Conservation (phyloP, 2,888 invertebrate genomes). For the Nycteola revayana region DNA sequence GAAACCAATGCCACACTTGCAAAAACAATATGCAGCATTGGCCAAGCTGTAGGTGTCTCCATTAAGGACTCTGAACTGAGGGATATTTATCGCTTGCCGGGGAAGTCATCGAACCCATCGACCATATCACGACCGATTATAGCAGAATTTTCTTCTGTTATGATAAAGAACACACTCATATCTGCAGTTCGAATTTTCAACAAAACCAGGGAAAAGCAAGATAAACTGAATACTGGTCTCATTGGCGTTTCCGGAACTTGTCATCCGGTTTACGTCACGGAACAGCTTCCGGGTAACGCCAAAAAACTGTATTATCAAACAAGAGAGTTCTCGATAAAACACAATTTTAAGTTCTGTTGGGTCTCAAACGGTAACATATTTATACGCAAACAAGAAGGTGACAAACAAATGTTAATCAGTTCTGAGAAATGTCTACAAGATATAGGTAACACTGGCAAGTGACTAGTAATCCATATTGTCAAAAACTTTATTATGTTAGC, state of each 20-base stretch:
- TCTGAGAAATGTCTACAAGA: no score
- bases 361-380: not conserved
- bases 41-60: not conserved
- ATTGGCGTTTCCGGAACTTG: not conserved
- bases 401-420: not conserved
- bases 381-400: not conserved
- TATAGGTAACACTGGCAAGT: not conserved
- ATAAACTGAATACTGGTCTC: not conserved
- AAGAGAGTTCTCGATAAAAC: not conserved
- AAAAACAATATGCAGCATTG: no score
- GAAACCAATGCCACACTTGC: no score
- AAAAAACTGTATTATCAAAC: not conserved
- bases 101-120: not conserved
- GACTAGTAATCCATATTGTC: not conserved
- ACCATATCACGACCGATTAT: no score
- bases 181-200: not conserved
- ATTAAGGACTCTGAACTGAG: not conserved
- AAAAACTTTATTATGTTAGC: not conserved
- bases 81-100: not conserved
- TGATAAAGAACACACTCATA: not conserved
- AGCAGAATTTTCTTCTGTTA: not conserved
- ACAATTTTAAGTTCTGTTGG: not conserved
- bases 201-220: not conserved
- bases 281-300: not conserved
- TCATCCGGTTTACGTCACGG: not conserved